A percentile compares a stretch with the other conserved stretches of the same genome.
Conservation (phyloP, 2,113 vertebrate species). For the Anarhynchus alexandrinus region DNA sequence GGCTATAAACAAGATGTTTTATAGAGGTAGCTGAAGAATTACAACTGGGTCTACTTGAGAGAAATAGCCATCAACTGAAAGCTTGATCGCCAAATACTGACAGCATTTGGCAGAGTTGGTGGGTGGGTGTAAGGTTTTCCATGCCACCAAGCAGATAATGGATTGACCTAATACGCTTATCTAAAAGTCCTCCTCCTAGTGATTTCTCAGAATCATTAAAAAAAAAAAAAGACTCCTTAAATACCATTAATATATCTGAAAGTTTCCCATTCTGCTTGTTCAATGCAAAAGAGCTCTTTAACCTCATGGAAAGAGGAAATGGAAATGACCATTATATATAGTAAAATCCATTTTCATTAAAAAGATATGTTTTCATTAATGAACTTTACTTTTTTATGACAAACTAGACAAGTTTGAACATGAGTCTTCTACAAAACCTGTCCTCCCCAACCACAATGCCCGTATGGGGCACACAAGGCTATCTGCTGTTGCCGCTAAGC, state of each 20-base stretch:
- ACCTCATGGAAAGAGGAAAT: neutral
- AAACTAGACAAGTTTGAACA: neutral
- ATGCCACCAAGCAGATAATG: neutral
- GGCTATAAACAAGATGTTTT: conserved; percentile 12
- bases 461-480: neutral
- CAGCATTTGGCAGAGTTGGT: neutral
- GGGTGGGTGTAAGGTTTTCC: neutral
- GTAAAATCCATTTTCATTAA: neutral
- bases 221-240: neutral
- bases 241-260: neutral
- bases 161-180: neutral
- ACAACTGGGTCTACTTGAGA: neutral
- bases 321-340: neutral
- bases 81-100: neutral
- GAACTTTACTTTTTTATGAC: neutral
- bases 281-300: neutral
- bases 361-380: rapidly evolving
- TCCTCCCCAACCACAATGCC: neutral
- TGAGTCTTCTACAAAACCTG: rapidly evolving
- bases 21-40: neutral
- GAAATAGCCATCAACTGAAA: neutral
- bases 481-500: rapidly evolving
- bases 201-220: neutral
- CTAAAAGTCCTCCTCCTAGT: neutral
- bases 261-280: neutral